These are phyloP conservation scores for Temnothorax curvispinosus DNA, from an alignment of 1,140 invertebrate genomes.

Conservation along the genomic window DNA sequence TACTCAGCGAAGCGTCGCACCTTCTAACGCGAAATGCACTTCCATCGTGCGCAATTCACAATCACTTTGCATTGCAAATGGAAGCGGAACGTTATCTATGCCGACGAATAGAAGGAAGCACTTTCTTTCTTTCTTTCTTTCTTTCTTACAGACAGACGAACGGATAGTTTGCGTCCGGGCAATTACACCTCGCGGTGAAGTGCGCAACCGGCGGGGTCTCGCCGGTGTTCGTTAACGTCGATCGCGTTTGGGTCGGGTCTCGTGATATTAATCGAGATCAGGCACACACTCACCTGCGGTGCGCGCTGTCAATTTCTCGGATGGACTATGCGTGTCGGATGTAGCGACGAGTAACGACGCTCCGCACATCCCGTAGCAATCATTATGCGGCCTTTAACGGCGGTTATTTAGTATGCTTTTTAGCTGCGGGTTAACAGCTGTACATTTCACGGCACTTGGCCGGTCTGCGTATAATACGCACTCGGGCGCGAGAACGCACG, in stretches of 20 bases:
- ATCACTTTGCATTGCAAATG: constrained; percentile 67
- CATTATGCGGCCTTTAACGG: constrained; percentile 69
- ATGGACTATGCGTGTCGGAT: constrained; percentile 27
- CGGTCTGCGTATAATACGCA: constrained; percentile 43
- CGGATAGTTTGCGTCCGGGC: background rate
- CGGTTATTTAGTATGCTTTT: constrained; percentile 74
- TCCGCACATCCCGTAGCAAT: constrained; percentile 65
- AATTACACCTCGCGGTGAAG: background rate
- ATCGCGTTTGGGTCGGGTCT: constrained; percentile 10
- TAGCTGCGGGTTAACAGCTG: constrained; percentile 81
- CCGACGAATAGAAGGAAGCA: constrained; percentile 13
- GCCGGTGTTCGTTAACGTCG: constrained; percentile 11
- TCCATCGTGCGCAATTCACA: constrained; percentile 16
- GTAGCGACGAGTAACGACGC: constrained; percentile 49
- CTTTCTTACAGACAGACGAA: background rate
- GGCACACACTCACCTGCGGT: constrained; percentile 22
- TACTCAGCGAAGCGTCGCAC: constrained; percentile 21
- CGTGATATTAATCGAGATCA: constrained; percentile 50
- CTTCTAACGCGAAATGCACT: constrained; percentile 52
- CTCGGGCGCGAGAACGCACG: constrained; percentile 66
- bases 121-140: background rate
- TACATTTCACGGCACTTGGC: constrained; percentile 74
- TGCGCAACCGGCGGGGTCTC: background rate
- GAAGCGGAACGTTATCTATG: constrained; percentile 44
- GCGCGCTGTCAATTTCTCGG: constrained; percentile 42